Evolutionary conservation across 1,140 invertebrate genomes (phyloP).

Genomic region (Octopus bimaculoides): DNA sequence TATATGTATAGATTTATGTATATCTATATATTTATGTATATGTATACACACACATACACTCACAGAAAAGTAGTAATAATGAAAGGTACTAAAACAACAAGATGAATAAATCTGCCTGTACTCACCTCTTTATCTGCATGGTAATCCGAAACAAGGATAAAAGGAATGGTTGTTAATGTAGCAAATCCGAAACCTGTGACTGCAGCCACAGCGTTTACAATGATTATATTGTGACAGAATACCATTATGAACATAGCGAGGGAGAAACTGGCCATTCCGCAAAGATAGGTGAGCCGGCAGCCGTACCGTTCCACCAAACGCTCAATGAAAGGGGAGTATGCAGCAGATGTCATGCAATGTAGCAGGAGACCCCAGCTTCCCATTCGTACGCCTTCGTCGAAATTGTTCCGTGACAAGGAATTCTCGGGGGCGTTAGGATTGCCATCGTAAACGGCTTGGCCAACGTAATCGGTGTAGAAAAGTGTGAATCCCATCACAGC

Average conservation of each 20-base stretch:
- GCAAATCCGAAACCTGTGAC: slow-evolving; percentile 60
- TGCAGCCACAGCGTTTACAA: slow-evolving; percentile 56
- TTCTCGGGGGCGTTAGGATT: slow-evolving; percentile 55
- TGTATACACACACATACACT: too few species aligned
- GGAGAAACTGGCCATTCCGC: slow-evolving; percentile 56
- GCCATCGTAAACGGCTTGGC: slow-evolving; percentile 59
- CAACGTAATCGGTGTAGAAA: slow-evolving; percentile 62
- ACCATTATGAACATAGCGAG: slow-evolving; percentile 57
- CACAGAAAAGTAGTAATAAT: too few species aligned
- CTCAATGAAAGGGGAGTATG: slow-evolving; percentile 59
- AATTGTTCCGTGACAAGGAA: slow-evolving; percentile 46
- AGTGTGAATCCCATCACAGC: slow-evolving; percentile 60
- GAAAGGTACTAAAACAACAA: too few species aligned
- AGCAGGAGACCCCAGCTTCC: slow-evolving; percentile 60
- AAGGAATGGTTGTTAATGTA: slow-evolving; percentile 59
- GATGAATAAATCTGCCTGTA: not conserved
- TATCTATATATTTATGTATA: too few species aligned
- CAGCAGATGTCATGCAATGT: slow-evolving; percentile 58
- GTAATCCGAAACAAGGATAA: slow-evolving; percentile 58
- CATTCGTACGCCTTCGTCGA: slow-evolving; percentile 61
- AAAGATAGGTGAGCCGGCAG: slow-evolving; percentile 50
- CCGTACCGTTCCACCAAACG: slow-evolving; percentile 51
- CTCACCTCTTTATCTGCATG: slow-evolving; percentile 57
- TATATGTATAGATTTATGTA: too few species aligned
- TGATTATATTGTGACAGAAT: slow-evolving; percentile 44